Conservation (phyloP, 2,888 invertebrate genomes). For the Sceliomorpha sp. region DNA sequence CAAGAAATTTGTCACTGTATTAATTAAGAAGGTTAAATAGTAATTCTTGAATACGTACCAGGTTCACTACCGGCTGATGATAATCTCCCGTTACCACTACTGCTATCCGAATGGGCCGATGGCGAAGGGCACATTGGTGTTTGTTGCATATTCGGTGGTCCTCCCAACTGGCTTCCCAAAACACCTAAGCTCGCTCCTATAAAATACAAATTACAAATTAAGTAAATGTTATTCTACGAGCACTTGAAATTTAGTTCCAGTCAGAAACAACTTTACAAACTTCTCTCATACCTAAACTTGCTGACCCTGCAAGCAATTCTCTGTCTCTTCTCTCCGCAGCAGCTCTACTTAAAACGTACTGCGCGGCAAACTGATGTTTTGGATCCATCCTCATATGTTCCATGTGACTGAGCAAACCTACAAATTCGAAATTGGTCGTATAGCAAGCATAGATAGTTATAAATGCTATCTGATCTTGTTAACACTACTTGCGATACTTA, state of each 20-base stretch:
- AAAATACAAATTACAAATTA: conserved; percentile 37
- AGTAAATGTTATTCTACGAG: conserved; percentile 1
- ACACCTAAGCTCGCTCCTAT: conserved; percentile 76
- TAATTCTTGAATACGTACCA: conserved; percentile 73
- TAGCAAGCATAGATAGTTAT: neutral
- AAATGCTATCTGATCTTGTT: neutral
- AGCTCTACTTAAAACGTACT: conserved; percentile 93
- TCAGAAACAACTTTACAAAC: too few relatives aligned
- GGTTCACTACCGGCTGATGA: conserved; percentile 91
- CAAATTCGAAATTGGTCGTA: conserved; percentile 26
- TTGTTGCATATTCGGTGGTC: conserved; percentile 80
- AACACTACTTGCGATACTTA: conserved; percentile 81
- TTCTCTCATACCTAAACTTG: conserved; percentile 75
- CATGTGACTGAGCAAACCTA: conserved; percentile 95
- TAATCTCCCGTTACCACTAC: conserved; percentile 89
- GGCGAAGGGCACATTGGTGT: conserved; percentile 90
- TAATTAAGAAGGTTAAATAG: conserved; percentile 12
- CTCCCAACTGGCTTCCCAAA: conserved; percentile 77
- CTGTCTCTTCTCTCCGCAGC: conserved; percentile 94
- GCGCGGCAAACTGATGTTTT: conserved; percentile 97
- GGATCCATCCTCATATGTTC: conserved; percentile 98
- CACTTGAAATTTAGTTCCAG: too few relatives aligned
- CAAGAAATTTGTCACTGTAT: conserved; percentile 30
- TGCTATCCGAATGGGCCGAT: conserved; percentile 92
- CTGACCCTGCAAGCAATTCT: conserved; percentile 84